Percentiles rank a stretch among this genome's conserved stretches.
phyloP scores from a whole-genome alignment of 2,797 vertebrate species.

The Nothura maculosa region DNA sequence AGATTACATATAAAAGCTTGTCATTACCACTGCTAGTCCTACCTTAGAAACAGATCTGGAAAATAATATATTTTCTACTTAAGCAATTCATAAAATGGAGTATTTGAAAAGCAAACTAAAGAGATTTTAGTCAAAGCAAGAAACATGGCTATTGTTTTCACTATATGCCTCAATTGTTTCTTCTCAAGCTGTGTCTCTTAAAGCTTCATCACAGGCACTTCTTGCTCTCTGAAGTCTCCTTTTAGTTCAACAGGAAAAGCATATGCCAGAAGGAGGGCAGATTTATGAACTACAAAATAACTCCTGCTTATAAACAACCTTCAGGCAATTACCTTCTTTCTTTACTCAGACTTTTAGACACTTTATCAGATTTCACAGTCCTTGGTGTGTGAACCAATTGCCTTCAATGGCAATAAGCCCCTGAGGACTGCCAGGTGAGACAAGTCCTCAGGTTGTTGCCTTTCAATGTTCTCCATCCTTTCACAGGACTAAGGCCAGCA shows the following conservation, averaged over 20 bases:
- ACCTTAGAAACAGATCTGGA: background rate
- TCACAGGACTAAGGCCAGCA: background rate
- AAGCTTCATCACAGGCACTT: conserved; percentile 7
- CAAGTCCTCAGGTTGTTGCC: background rate
- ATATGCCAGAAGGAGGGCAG: background rate
- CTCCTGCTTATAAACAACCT: background rate
- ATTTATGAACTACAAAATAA: background rate
- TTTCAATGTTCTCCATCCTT: background rate
- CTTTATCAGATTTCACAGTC: background rate
- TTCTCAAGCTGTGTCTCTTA: conserved; percentile 34
- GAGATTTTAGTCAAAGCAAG: conserved; percentile 2
- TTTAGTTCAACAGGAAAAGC: background rate
- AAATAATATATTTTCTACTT: background rate
- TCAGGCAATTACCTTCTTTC: background rate
- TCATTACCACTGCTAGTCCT: background rate
- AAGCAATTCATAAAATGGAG: background rate
- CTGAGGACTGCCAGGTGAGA: background rate
- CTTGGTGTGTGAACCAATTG: background rate
- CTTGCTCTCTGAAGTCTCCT: background rate
- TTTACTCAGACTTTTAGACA: background rate
- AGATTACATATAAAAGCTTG: background rate
- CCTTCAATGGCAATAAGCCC: background rate
- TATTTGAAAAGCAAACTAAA: conserved; percentile 4
- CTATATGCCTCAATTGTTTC: background rate
- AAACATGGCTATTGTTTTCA: conserved; percentile 19